These are phyloP conservation scores for Calidris pygmaea DNA, from an alignment of 2,113 vertebrate genomes.

Conservation along the genomic window DNA sequence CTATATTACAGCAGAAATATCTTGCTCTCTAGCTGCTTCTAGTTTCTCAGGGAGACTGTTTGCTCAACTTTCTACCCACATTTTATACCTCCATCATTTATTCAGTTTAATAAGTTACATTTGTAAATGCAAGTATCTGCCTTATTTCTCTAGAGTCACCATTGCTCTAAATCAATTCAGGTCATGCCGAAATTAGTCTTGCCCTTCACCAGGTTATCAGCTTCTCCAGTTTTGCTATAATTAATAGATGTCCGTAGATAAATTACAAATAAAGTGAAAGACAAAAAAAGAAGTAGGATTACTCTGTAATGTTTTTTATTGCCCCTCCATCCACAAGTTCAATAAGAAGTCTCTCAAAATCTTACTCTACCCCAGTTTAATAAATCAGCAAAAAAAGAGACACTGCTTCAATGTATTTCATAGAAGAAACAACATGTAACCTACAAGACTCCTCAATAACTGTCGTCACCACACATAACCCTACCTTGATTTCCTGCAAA, in stretches of 20 bases:
- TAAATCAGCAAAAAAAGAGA: neutral
- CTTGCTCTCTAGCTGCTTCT: neutral
- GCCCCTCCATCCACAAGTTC: neutral
- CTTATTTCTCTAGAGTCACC: slow-evolving; percentile 57
- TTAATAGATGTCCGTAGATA: slow-evolving; percentile 15
- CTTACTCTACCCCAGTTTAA: neutral
- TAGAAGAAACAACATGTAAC: neutral
- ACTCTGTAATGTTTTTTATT: neutral
- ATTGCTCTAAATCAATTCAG: slow-evolving; percentile 56
- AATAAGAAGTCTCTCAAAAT: neutral
- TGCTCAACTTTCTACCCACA: neutral
- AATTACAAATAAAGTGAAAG: slow-evolving; percentile 48
- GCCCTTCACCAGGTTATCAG: slow-evolving; percentile 48
- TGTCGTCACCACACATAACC: neutral
- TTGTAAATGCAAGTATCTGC: slow-evolving; percentile 18
- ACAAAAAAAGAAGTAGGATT: slow-evolving; percentile 32
- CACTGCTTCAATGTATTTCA: neutral
- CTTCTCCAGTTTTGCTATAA: slow-evolving; percentile 38
- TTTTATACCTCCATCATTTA: neutral
- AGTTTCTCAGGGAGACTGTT: neutral
- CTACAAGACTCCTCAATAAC: neutral
- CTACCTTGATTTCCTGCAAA: slow-evolving; percentile 16
- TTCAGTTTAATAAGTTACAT: slow-evolving; percentile 9
- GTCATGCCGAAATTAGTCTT: slow-evolving; percentile 60
- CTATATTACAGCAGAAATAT: neutral